phyloP scores from a whole-genome alignment of 1,140 invertebrate genomes.

The Zaprionus camerounensis region DNA sequence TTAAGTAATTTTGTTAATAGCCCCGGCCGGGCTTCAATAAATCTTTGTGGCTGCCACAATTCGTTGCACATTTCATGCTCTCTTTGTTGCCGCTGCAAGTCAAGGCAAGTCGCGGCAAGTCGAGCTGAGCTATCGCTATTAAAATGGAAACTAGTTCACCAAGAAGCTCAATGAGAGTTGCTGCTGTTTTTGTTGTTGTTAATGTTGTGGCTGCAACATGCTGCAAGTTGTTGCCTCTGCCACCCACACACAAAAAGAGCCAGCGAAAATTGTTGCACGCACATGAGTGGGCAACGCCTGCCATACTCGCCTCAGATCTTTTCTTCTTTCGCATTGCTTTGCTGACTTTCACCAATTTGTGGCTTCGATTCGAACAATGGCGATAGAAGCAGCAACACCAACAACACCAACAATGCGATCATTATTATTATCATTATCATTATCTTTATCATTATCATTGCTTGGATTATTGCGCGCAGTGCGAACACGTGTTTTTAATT shows the following conservation, averaged over 20 bases:
- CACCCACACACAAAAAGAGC: slow-evolving; percentile 43
- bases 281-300: slow-evolving; percentile 42
- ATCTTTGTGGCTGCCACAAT: slow-evolving; percentile 79
- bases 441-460: slow-evolving; percentile 27
- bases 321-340: slow-evolving; percentile 43
- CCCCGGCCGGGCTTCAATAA: slow-evolving; percentile 68
- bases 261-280: slow-evolving; percentile 71
- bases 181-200: not conserved
- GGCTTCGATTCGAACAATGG: slow-evolving; percentile 62
- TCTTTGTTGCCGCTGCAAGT: slow-evolving; percentile 58
- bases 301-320: slow-evolving; percentile 12
- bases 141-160: slow-evolving; percentile 77
- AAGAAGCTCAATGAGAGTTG: slow-evolving; percentile 71
- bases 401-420: slow-evolving; percentile 14
- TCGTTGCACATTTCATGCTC: slow-evolving; percentile 82
- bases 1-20: slow-evolving; percentile 83
- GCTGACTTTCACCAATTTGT: slow-evolving; percentile 73
- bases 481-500: slow-evolving; percentile 34
- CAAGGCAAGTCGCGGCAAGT: slow-evolving; percentile 3
- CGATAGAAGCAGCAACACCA: slow-evolving; percentile 8
- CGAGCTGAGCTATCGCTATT: slow-evolving; percentile 59
- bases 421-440: slow-evolving; percentile 37
- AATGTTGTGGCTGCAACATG: slow-evolving; percentile 49
- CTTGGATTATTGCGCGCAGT: slow-evolving; percentile 17
- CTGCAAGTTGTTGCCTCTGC: slow-evolving; percentile 32